Conservation (phyloP, 2,797 vertebrate genomes). For the Cheracebus regulus region DNA sequence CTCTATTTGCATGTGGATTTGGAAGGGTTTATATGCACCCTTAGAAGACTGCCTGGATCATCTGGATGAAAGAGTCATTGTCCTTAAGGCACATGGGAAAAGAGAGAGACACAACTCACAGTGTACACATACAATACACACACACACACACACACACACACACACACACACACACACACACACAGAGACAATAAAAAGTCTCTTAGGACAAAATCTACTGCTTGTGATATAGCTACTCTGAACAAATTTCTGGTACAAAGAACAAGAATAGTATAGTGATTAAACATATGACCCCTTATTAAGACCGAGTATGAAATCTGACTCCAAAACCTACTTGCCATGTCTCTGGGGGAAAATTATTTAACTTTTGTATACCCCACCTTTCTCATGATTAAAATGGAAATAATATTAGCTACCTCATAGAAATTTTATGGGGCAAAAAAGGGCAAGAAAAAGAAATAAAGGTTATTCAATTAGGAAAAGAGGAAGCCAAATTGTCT, state of each 20-base stretch:
- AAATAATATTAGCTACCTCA: background rate
- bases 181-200: too few relatives aligned
- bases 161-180: background rate
- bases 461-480: too few relatives aligned
- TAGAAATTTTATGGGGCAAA: background rate
- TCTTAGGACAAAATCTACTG: background rate
- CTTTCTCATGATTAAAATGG: background rate
- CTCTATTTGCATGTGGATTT: background rate
- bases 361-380: background rate
- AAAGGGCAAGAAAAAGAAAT: too few relatives aligned
- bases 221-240: background rate
- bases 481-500: too few relatives aligned
- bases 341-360: background rate
- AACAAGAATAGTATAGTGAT: background rate
- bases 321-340: background rate
- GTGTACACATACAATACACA: too few relatives aligned
- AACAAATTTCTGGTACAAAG: slow-evolving; percentile 8
- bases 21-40: background rate
- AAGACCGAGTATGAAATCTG: background rate
- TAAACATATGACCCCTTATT: background rate
- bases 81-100: background rate
- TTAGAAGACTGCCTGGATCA: background rate
- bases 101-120: background rate
- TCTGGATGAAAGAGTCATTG: background rate
- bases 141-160: too few relatives aligned